Evolutionary conservation across 2,113 vertebrate species (phyloP).

Genomic region (Oophaga pumilio): DNA sequence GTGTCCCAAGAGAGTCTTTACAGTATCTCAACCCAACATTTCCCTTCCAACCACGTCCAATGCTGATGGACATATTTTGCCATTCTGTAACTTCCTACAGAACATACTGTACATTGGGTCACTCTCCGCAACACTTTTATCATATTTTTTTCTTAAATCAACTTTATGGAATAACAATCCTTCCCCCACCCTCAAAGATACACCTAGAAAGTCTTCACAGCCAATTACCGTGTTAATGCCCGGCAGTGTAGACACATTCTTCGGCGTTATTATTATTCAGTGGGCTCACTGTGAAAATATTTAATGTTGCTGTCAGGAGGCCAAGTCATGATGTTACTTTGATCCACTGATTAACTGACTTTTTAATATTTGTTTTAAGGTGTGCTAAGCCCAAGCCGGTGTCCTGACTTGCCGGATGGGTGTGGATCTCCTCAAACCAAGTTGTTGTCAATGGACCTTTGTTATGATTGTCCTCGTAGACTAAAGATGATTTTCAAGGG

Average conservation of each 20-base stretch:
- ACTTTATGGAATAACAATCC: background rate
- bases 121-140: background rate
- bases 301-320: constrained; percentile 38
- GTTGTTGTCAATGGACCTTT: constrained; percentile 44
- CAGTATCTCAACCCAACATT: background rate
- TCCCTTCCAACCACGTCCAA: background rate
- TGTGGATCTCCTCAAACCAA: constrained; percentile 24
- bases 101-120: background rate
- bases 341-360: constrained; percentile 47
- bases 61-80: background rate
- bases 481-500: background rate
- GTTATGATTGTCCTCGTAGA: constrained; percentile 34
- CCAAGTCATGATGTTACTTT: constrained; percentile 50
- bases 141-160: background rate
- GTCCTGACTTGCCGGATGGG: constrained; percentile 44
- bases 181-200: background rate
- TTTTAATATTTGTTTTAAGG: constrained; percentile 52
- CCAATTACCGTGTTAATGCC: constrained; percentile 13
- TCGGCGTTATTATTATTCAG: constrained; percentile 38
- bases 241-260: constrained; percentile 30
- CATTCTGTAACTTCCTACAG: too few species aligned
- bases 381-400: constrained; percentile 26
- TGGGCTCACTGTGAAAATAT: constrained; percentile 37
- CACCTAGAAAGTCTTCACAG: background rate
- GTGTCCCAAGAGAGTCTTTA: background rate